These are phyloP conservation scores for Mormyrops boulengeri DNA, from an alignment of 2,797 vertebrate species.

Conservation along the genomic window DNA sequence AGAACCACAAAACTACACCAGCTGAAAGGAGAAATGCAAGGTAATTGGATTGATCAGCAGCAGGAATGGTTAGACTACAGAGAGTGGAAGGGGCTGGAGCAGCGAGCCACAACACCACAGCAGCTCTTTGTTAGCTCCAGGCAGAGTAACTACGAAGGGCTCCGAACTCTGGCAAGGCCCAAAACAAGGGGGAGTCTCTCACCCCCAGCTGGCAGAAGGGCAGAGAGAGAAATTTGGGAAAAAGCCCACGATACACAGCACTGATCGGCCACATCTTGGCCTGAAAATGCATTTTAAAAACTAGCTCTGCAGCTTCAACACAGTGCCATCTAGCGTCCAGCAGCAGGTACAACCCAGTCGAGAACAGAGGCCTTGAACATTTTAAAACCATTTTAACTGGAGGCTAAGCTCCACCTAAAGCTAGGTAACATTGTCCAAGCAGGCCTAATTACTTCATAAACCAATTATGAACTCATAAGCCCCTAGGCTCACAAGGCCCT, in stretches of 20 bases:
- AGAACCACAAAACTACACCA: background rate
- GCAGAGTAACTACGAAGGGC: background rate
- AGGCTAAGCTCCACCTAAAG: background rate
- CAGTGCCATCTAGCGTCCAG: slow-evolving; percentile 16
- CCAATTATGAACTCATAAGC: background rate
- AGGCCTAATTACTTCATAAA: background rate
- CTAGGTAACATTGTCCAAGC: background rate
- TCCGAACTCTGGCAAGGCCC: background rate
- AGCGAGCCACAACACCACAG: background rate
- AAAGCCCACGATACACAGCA: background rate
- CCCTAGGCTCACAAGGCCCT: background rate
- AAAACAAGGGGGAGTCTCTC: background rate
- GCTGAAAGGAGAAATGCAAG: background rate
- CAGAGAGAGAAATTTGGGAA: background rate
- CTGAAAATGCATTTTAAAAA: background rate
- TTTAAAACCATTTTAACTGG: background rate
- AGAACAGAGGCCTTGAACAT: background rate
- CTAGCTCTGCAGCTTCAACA: background rate
- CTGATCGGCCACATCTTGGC: background rate
- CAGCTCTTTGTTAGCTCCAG: background rate
- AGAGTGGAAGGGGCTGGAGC: background rate
- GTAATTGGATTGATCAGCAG: background rate
- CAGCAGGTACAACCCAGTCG: background rate
- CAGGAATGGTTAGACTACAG: background rate
- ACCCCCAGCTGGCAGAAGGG: background rate